Evolutionary conservation across 2,113 vertebrate genomes (phyloP).

Genomic region (Tenrec ecaudatus): DNA sequence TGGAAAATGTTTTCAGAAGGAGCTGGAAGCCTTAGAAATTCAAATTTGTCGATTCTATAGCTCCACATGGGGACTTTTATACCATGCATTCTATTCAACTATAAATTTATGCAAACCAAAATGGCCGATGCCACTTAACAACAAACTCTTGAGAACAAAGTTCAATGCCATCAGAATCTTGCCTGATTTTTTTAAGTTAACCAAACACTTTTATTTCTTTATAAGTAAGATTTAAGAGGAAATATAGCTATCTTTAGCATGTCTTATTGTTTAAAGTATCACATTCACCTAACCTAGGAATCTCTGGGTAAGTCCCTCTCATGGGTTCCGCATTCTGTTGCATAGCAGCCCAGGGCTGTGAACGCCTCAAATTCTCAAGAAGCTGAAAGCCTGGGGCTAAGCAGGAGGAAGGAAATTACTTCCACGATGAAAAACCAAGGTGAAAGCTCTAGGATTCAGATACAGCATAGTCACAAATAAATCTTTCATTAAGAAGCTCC

Average conservation of each 20-base stretch:
- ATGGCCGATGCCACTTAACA: neutral
- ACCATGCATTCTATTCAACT: neutral
- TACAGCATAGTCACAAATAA: rapidly evolving
- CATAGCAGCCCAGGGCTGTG: rapidly evolving
- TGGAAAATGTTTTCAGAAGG: conserved; percentile 16
- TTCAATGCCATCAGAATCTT: neutral
- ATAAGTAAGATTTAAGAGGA: neutral
- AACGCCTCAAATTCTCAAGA: rapidly evolving
- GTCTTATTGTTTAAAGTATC: neutral
- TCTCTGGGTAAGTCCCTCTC: neutral
- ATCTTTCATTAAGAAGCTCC: rapidly evolving
- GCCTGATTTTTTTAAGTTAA: neutral
- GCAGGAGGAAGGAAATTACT: neutral
- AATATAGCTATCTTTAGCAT: conserved; percentile 2
- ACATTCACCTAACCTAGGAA: neutral
- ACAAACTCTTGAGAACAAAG: neutral
- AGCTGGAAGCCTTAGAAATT: neutral
- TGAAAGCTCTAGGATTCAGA: rapidly evolving
- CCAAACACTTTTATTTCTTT: neutral
- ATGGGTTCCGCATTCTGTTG: neutral
- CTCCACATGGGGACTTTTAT: too few relatives aligned
- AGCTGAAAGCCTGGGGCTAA: too few relatives aligned
- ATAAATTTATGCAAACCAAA: neutral
- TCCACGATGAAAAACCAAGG: neutral
- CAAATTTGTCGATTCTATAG: neutral